These are phyloP conservation scores for Oreochromis niloticus DNA, from an alignment of 2,113 vertebrate genomes.

Conservation along the genomic window DNA sequence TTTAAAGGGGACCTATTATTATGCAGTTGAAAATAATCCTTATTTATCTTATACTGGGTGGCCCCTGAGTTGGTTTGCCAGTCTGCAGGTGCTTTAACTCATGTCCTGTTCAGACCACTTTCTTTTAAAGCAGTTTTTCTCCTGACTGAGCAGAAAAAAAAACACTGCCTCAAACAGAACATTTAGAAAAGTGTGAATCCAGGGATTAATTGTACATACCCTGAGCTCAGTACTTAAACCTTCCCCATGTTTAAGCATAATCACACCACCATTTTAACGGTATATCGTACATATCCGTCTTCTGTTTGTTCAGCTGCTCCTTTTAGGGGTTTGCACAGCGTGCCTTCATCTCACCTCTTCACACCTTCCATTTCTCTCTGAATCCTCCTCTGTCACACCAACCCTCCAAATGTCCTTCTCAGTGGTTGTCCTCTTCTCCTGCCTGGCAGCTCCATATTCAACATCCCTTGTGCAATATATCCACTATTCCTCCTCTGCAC, in stretches of 20 bases:
- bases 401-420: background rate
- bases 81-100: background rate
- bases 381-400: background rate
- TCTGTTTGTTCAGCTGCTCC: background rate
- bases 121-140: background rate
- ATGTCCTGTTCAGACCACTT: background rate
- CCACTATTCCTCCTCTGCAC: background rate
- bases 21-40: background rate
- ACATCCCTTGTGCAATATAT: background rate
- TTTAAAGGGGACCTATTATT: background rate
- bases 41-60: background rate
- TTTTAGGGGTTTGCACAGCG: background rate
- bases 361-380: background rate
- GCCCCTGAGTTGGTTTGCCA: background rate
- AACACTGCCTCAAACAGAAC: background rate
- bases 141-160: background rate
- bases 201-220: background rate
- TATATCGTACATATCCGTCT: background rate
- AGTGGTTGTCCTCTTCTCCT: background rate
- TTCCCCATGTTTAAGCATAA: background rate
- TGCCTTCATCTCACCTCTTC: background rate
- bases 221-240: background rate
- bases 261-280: background rate
- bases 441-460: background rate
- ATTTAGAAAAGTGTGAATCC: background rate